Conservation (phyloP, 1,140 invertebrate species). For the Trinorchestia longiramus region DNA sequence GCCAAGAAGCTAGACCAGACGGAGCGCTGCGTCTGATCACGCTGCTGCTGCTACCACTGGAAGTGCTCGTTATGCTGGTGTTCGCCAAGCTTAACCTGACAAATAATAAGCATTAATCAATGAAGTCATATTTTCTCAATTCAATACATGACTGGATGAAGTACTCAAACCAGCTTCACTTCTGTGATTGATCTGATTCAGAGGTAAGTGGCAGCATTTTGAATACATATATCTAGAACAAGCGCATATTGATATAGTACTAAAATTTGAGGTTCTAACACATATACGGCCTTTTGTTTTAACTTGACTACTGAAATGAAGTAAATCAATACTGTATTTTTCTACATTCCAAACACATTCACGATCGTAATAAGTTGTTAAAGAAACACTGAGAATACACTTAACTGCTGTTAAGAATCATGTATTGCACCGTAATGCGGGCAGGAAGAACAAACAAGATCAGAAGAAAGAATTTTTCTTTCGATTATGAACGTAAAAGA, state of each 20-base stretch:
- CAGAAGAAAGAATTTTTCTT: too few species aligned
- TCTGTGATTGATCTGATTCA: too few species aligned
- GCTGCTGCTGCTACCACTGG: conserved; percentile 1
- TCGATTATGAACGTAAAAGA: too few species aligned
- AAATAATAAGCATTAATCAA: neutral
- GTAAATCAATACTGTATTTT: neutral
- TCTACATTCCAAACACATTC: neutral
- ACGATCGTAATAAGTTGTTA: neutral
- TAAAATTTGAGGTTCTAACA: too few species aligned
- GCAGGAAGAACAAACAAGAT: too few species aligned
- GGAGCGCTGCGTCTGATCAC: conserved; percentile 42
- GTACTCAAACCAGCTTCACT: neutral
- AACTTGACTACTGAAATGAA: neutral
- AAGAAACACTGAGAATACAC: neutral
- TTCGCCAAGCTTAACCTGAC: neutral
- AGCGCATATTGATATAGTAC: too few species aligned
- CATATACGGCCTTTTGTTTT: neutral
- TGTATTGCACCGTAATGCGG: neutral
- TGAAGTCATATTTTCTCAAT: too few species aligned
- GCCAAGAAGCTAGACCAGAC: conserved; percentile 62
- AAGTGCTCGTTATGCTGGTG: conserved; percentile 47
- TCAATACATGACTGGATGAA: neutral
- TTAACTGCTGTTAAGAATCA: neutral
- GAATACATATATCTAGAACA: too few species aligned
- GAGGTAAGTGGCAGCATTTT: too few species aligned